phyloP scores from a whole-genome alignment of 2,888 invertebrate genomes.

The Clistopyga incitator region DNA sequence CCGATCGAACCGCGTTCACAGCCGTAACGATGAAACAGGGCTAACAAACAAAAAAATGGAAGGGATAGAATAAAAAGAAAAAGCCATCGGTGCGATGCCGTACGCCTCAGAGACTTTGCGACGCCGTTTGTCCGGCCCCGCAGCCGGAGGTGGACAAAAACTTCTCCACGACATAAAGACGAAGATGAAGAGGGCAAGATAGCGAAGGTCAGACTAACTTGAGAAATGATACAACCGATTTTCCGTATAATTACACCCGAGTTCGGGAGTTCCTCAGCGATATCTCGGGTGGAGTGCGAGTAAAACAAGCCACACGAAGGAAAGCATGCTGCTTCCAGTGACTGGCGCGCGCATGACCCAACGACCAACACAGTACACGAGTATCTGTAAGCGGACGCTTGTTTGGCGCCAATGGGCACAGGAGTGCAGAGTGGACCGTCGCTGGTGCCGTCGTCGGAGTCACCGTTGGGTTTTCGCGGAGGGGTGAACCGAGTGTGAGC shows the following conservation, averaged over 20 bases:
- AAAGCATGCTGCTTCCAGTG: constrained; percentile 56
- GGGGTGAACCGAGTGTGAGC: constrained; percentile 77
- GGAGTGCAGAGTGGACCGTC: constrained; percentile 52
- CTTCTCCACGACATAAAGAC: neutral
- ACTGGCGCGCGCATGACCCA: constrained; percentile 13
- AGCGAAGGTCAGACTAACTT: neutral
- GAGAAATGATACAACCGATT: constrained; percentile 32
- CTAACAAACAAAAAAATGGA: neutral
- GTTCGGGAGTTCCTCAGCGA: constrained; percentile 3
- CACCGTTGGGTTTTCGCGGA: constrained; percentile 80
- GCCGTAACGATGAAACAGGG: neutral
- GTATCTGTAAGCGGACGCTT: constrained; percentile 73
- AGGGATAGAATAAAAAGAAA: neutral
- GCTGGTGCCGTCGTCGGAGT: constrained; percentile 66
- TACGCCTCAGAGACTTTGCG: constrained; percentile 12
- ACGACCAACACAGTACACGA: constrained; percentile 55
- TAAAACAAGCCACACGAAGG: constrained; percentile 57
- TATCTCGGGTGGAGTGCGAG: constrained; percentile 26
- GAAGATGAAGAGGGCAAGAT: neutral
- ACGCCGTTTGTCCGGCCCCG: constrained; percentile 11
- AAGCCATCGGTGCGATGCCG: constrained; percentile 2
- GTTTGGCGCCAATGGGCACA: constrained; percentile 76
- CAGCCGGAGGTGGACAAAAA: constrained; percentile 4
- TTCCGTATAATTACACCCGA: constrained; percentile 40
- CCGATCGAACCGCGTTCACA: constrained; percentile 9